These are phyloP conservation scores for Eristalinus aeneus DNA, from an alignment of 2,888 invertebrate genomes.

Conservation along the genomic window DNA sequence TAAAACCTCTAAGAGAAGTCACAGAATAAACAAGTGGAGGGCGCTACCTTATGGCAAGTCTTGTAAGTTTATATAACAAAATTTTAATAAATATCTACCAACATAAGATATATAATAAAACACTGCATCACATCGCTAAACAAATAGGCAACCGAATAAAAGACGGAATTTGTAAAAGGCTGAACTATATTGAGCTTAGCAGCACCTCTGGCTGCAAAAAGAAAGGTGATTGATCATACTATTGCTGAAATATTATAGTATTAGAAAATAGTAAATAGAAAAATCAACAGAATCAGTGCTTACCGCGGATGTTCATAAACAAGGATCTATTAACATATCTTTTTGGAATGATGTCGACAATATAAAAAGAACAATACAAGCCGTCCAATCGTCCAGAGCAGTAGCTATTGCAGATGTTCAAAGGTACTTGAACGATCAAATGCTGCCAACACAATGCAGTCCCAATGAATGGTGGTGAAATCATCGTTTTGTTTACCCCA, in stretches of 20 bases:
- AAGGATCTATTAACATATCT: not conserved
- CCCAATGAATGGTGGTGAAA: slow-evolving; percentile 29
- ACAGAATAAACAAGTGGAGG: slow-evolving; percentile 22
- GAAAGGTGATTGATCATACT: slow-evolving; percentile 3
- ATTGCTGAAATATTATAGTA: not conserved
- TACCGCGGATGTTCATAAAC: not conserved
- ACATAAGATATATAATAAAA: slow-evolving; percentile 8
- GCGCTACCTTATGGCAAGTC: slow-evolving; percentile 15
- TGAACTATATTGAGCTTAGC: not conserved
- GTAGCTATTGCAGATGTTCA: slow-evolving; percentile 13
- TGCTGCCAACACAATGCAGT: not conserved
- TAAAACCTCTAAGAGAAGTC: slow-evolving; percentile 13
- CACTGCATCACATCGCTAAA: not conserved
- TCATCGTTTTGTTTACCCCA: not conserved
- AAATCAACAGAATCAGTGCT: not conserved
- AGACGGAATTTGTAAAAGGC: not conserved
- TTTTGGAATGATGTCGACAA: slow-evolving; percentile 12
- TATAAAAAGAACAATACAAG: not conserved
- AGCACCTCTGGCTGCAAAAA: slow-evolving; percentile 23
- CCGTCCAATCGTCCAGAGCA: slow-evolving; percentile 10
- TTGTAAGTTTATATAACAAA: slow-evolving; percentile 14
- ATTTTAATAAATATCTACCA: slow-evolving; percentile 1
- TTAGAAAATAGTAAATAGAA: not conserved
- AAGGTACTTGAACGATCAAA: not conserved
- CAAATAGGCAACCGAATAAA: not conserved